Evolutionary conservation across 2,113 vertebrate species (phyloP), one percentile per base, ranked within the genome.

Genomic region (Orientallactaga bullata): DNA sequence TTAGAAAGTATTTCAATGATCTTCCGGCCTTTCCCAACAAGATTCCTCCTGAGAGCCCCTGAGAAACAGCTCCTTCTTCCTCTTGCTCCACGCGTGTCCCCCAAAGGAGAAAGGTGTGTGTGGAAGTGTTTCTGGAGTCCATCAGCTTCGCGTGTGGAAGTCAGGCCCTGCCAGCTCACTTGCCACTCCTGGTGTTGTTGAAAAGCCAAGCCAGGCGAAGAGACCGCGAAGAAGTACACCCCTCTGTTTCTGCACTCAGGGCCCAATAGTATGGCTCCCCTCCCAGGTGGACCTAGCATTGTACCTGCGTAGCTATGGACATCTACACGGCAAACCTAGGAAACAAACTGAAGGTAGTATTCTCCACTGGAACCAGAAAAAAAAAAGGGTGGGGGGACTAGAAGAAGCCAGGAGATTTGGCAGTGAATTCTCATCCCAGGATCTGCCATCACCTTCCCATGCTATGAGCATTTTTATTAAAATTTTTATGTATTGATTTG

Each of bases 1-100:
- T 97, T 88, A 93, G 94, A 88, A 88, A 60, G 42, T 39, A 88
- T 97, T 97, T 94, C 93, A 97, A 96, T 92, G 89, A 92, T 93
- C 95, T 93, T 94, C 73, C 63, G 87, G 81, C 91, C 61, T 65
- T 97, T 95, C 79, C 94, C 97, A 97, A 97, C 85, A 96, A 97
- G 96, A 97, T 97, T 98, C 96, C 60, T 60, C 65, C 65, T 82
- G 69, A 93, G 93, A 77, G 77, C 7, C 80, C 35, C 68, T 17
- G 51, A 92, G 73, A 94, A 93, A 42, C 84, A 91, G 13, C 2
- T 12, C 71, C n/a, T 60, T 60, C 0, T 35, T 47, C 47, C 15
- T 4, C 0, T 1, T 13, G 60, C 15, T 35, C 51, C 55, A 55
- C 12, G 15, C 18, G 17, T 21, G 28, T 20, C 28, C 20, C 20